These are phyloP conservation scores for Phrynocephalus guinanensis DNA, from an alignment of 2,797 vertebrate species.

Conservation along the genomic window DNA sequence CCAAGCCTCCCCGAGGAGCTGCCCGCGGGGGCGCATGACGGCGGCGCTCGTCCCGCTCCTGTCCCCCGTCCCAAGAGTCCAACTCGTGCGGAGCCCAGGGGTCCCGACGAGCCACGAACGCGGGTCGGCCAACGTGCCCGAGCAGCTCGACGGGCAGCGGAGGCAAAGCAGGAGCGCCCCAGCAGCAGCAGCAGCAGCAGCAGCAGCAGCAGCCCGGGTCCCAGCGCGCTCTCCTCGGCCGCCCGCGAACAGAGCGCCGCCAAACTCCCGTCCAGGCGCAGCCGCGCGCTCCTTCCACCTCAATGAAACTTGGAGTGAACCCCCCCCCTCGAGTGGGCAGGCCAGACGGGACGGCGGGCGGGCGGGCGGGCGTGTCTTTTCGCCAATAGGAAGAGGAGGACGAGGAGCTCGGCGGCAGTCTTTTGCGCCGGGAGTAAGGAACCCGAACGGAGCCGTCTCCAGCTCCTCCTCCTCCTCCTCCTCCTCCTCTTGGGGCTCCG, in stretches of 20 bases:
- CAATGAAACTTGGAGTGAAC: slow-evolving; percentile 69
- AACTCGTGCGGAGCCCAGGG: background rate
- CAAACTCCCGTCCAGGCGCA: slow-evolving; percentile 39
- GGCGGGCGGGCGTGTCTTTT: background rate
- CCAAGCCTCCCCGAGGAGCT: background rate
- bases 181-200: too few species aligned
- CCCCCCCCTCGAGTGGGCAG: slow-evolving; percentile 31
- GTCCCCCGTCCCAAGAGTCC: background rate
- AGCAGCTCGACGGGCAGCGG: background rate
- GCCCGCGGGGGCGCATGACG: background rate
- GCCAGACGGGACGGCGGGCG: background rate
- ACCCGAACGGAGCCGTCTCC: background rate
- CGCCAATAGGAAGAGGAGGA: background rate
- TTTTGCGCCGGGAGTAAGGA: too few species aligned
- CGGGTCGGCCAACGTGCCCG: background rate
- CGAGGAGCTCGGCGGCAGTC: background rate
- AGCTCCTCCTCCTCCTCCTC: background rate
- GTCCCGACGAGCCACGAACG: background rate
- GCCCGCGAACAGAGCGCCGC: background rate
- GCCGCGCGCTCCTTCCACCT: slow-evolving; percentile 57
- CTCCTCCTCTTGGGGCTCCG: too few species aligned
- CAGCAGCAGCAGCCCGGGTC: background rate
- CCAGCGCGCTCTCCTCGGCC: background rate
- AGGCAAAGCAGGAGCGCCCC: background rate
- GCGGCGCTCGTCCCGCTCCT: background rate